phyloP scores from a whole-genome alignment of 2,888 invertebrate genomes.

The Pachymerium ferrugineum region DNA sequence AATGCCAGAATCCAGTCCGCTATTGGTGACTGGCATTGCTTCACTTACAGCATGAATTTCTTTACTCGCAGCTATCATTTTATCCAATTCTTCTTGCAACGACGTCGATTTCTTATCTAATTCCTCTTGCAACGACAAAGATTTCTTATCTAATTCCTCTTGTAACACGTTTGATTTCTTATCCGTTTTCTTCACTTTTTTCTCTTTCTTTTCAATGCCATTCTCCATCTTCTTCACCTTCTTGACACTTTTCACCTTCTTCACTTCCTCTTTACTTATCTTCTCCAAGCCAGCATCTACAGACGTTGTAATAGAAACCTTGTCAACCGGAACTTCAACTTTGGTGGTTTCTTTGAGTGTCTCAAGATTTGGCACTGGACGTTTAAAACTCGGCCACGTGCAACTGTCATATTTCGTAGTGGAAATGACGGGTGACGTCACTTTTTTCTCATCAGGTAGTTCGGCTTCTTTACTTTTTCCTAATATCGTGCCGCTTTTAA shows the following conservation, averaged over 20 bases:
- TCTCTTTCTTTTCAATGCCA: background rate
- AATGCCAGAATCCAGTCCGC: background rate
- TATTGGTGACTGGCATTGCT: background rate
- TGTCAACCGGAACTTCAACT: no score
- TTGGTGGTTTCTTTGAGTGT: no score
- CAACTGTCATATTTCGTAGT: conserved; percentile 29
- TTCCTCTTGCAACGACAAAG: background rate
- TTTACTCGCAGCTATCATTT: background rate
- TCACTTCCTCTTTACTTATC: background rate
- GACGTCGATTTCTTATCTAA: background rate
- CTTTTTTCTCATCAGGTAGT: background rate
- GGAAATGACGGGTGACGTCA: background rate
- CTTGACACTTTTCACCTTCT: background rate
- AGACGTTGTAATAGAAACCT: background rate
- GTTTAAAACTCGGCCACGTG: conserved; percentile 29
- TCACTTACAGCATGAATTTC: background rate
- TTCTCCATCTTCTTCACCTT: background rate
- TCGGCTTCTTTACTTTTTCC: background rate
- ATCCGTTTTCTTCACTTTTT: conserved; percentile 1
- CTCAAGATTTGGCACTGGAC: background rate
- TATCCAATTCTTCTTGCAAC: background rate
- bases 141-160: conserved; percentile 28
- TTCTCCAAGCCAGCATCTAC: background rate
- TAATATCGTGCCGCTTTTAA: background rate
- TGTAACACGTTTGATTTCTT: background rate